These are phyloP conservation scores for Hypena proboscidalis DNA, from an alignment of 2,888 invertebrate species.

Conservation along the genomic window DNA sequence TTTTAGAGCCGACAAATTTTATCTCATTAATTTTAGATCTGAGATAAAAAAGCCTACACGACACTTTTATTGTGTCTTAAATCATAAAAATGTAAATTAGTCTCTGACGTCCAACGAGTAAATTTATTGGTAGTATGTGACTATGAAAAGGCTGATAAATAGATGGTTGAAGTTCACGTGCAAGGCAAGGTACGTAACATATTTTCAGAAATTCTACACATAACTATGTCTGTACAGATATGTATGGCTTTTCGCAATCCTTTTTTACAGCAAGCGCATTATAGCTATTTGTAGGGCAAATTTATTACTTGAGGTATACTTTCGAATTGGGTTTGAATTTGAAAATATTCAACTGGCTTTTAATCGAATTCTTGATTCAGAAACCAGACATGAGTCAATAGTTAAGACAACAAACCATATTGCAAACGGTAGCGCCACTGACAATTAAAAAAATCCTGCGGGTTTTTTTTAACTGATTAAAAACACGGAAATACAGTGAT, in stretches of 20 bases:
- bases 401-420: no score
- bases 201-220: background rate
- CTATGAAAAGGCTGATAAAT: constrained; percentile 20
- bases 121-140: constrained; percentile 10
- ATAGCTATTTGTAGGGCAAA: no score
- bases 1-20: background rate
- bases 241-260: background rate
- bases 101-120: constrained; percentile 17
- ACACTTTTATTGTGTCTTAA: constrained; percentile 19
- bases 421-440: no score
- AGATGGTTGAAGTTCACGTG: constrained; percentile 4
- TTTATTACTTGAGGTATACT: no score
- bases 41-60: background rate
- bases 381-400: no score
- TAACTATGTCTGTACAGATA: background rate
- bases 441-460: no score
- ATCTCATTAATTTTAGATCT: background rate
- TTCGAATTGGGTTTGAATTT: no score
- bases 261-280: no score
- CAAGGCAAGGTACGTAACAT: background rate
- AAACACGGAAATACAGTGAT: no score
- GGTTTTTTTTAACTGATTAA: no score
- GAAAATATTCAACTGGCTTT: no score
- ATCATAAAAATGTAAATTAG: constrained; percentile 20
- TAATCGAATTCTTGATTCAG: no score